Conservation (phyloP, 2,888 invertebrate genomes). For the Priocnemis perturbator region DNA sequence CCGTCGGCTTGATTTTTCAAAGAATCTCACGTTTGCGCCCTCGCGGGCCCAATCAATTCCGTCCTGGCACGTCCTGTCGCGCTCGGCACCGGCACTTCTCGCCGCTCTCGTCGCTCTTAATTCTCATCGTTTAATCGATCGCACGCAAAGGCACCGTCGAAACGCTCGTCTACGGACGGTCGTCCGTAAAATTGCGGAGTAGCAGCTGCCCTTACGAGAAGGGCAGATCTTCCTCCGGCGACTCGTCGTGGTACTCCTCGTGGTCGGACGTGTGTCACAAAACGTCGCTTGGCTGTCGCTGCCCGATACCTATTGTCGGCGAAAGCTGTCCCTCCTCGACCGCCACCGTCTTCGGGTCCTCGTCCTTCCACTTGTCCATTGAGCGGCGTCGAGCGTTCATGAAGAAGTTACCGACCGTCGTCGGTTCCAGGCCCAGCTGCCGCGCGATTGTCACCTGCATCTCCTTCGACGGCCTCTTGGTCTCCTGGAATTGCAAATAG, state of each 20-base stretch:
- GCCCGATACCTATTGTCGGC: slow-evolving; percentile 74
- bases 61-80: no score
- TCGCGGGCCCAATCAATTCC: no score
- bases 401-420: slow-evolving; percentile 99
- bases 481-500: slow-evolving; percentile 83
- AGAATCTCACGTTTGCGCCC: no score
- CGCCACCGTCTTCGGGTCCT: slow-evolving; percentile 82
- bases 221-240: slow-evolving; percentile 72
- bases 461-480: slow-evolving; percentile 99
- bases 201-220: slow-evolving; percentile 67
- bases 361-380: slow-evolving; percentile 99
- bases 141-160: not conserved
- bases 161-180: not conserved
- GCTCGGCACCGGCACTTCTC: no score
- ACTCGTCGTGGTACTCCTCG: slow-evolving; percentile 75
- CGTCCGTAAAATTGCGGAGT: not conserved
- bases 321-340: slow-evolving; percentile 73
- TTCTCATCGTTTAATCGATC: no score
- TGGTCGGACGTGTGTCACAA: slow-evolving; percentile 76
- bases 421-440: slow-evolving; percentile 96
- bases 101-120: no score
- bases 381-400: slow-evolving; percentile 99
- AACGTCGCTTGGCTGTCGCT: slow-evolving; percentile 72
- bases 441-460: slow-evolving; percentile 99
- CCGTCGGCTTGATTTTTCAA: no score